These are phyloP conservation scores for Calvadosia cruxmelitensis DNA, from an alignment of 30 jellyfish, hydroid and myxozoan genomes.

Conservation along the genomic window DNA sequence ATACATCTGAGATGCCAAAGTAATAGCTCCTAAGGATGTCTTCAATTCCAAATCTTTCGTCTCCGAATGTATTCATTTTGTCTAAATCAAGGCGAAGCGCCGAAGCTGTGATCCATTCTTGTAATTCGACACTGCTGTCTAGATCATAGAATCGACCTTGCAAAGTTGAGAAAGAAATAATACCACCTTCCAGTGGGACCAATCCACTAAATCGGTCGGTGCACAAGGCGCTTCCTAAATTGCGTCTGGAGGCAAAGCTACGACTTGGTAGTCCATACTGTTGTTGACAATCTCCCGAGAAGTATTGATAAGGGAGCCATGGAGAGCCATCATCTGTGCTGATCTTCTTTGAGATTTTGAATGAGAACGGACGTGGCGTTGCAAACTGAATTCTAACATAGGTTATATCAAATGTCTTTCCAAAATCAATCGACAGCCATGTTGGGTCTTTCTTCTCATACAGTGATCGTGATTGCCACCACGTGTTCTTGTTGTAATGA, in stretches of 20 bases:
- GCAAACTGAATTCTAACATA: slow-evolving; percentile 67
- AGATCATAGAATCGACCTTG: slow-evolving; percentile 61
- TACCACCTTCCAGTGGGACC: slow-evolving; percentile 82
- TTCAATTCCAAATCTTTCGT: slow-evolving; percentile 92
- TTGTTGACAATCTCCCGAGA: slow-evolving; percentile 56
- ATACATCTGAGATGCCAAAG: slow-evolving; percentile 83
- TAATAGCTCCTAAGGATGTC: slow-evolving; percentile 86
- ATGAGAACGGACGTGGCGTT: slow-evolving; percentile 76
- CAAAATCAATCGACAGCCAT: slow-evolving; percentile 54
- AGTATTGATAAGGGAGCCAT: slow-evolving; percentile 91
- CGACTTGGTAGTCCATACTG: slow-evolving; percentile 52
- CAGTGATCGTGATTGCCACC: slow-evolving; percentile 96
- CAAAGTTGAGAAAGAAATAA: slow-evolving; percentile 80
- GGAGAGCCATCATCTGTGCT: slow-evolving; percentile 39
- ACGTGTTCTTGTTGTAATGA: slow-evolving; percentile 24
- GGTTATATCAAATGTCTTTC: slow-evolving; percentile 72
- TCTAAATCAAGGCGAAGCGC: slow-evolving; percentile 66
- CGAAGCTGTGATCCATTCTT: slow-evolving; percentile 97
- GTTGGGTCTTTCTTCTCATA: slow-evolving; percentile 58
- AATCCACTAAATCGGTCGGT: slow-evolving; percentile 71
- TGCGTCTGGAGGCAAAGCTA: slow-evolving; percentile 27
- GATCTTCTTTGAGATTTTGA: slow-evolving; percentile 70
- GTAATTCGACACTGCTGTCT: slow-evolving; percentile 70
- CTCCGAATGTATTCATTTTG: slow-evolving; percentile 87
- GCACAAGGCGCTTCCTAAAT: slow-evolving; percentile 83